Evolutionary conservation across 1,140 invertebrate species (phyloP), one percentile per base, ranked within the genome.

Genomic region (Hestina assimilis): DNA sequence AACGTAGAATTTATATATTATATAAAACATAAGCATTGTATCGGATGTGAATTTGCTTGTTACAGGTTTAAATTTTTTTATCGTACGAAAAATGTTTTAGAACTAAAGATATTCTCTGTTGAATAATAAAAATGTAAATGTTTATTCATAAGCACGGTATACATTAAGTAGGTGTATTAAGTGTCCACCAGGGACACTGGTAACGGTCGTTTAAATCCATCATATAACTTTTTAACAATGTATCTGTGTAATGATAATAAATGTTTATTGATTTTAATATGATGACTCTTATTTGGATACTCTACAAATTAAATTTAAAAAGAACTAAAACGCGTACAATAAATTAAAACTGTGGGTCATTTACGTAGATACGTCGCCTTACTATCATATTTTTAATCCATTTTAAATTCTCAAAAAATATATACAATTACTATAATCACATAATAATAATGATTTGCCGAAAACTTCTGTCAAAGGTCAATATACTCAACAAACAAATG

Each of bases 171-270:
- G 33, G 48, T 31, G 9, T 66, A 59, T 29, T 40, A 47, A 46
- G 3, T 50, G 35, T 48, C 48, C 47, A 62, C 64, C 72, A 67
- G 62, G 72, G 69, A 67, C 59, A 43, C 9, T 15, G 31, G 20
- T 47, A 17, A 28, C 21, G 47, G 42, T 64, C 45, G 35, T 63
- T 45, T 31, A 54, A 62, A 11, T 63, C 64, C 54, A 62, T 55
- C 51, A 50, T 17, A 31, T 64, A 66, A 53, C 29, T 47, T 51
- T 60, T 54, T 62, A 64, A 69, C 54, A 52, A 66, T 61, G 52
- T 72, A 69, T 54, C 50, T 72, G 58, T 59, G 59, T 59, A 59
- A 62, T 70, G 68, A 64, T 67, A 70, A 67, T 67, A 70, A 70
- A 70, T 64, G 51, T 64, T 50, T 70, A 61, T 58, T 58, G 29